Percentiles rank a stretch among this genome's conserved stretches.
Evolutionary conservation across 1,140 invertebrate species (phyloP).

Genomic region (Drosophila arizonae): DNA sequence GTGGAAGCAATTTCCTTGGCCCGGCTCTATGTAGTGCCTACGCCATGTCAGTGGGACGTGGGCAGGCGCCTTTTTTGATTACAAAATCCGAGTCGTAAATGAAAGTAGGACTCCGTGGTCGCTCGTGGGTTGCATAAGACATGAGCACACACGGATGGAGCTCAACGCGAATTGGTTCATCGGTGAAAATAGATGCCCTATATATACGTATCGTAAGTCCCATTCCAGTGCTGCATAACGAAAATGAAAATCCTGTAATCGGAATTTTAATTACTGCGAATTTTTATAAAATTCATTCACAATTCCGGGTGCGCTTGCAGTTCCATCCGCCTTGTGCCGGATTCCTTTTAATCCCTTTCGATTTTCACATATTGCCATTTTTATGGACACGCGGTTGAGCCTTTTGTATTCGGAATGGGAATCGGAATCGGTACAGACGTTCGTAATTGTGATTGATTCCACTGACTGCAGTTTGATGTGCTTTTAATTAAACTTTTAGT

Average conservation of each 20-base stretch:
- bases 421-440: background rate
- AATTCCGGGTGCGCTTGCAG: no score
- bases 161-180: no score
- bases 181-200: no score
- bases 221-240: background rate
- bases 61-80: conserved; percentile 24
- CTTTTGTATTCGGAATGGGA: background rate
- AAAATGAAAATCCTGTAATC: conserved; percentile 16
- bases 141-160: no score
- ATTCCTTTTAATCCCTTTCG: conserved; percentile 49
- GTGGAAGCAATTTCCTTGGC: conserved; percentile 66
- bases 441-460: conserved; percentile 75
- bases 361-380: conserved; percentile 57
- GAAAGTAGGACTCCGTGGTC: no score
- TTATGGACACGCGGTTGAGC: background rate
- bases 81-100: conserved; percentile 23
- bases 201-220: background rate
- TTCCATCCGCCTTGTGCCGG: conserved; percentile 2
- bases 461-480: conserved; percentile 66
- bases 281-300: conserved; percentile 25
- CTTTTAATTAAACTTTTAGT: conserved; percentile 72
- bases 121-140: no score
- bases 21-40: conserved; percentile 10
- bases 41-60: background rate
- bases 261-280: conserved; percentile 65